phyloP scores from a whole-genome alignment of 2,113 vertebrate species.

The Datnioides undecimradiatus region DNA sequence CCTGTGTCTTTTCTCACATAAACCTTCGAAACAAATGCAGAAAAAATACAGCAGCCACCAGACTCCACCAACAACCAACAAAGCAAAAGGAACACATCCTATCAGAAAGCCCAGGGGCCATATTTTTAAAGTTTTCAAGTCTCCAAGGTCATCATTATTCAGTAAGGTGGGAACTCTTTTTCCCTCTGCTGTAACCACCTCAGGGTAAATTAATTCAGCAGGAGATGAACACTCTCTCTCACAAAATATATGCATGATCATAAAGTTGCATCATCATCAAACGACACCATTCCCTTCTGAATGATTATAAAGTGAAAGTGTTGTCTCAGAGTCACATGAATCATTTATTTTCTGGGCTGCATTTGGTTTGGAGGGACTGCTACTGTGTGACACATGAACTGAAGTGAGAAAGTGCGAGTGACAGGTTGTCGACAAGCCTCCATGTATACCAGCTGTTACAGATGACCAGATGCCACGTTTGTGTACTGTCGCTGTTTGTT shows the following conservation, averaged over 20 bases:
- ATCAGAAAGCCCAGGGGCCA: conserved; percentile 11
- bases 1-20: background rate
- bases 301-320: conserved; percentile 24
- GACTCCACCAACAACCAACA: background rate
- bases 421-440: background rate
- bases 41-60: background rate
- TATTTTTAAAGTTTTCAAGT: conserved; percentile 16
- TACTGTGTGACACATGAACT: conserved; percentile 22
- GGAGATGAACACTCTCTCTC: conserved; percentile 12
- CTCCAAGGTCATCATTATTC: conserved; percentile 40
- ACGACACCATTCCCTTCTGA: conserved; percentile 1
- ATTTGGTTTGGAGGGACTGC: conserved; percentile 9
- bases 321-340: conserved; percentile 19
- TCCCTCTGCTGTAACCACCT: conserved; percentile 28
- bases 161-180: conserved; percentile 9
- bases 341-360: conserved; percentile 5
- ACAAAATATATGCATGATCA: conserved; percentile 7
- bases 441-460: conserved; percentile 4
- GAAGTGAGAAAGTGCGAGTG: background rate
- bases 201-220: background rate
- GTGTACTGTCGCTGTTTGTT: background rate
- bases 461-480: conserved; percentile 7
- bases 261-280: conserved; percentile 49
- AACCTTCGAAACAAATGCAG: background rate
- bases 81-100: conserved; percentile 5